Evolutionary conservation across 2,113 vertebrate genomes (phyloP), one percentile per base, ranked within the genome.

Genomic region (Pitta sordida): DNA sequence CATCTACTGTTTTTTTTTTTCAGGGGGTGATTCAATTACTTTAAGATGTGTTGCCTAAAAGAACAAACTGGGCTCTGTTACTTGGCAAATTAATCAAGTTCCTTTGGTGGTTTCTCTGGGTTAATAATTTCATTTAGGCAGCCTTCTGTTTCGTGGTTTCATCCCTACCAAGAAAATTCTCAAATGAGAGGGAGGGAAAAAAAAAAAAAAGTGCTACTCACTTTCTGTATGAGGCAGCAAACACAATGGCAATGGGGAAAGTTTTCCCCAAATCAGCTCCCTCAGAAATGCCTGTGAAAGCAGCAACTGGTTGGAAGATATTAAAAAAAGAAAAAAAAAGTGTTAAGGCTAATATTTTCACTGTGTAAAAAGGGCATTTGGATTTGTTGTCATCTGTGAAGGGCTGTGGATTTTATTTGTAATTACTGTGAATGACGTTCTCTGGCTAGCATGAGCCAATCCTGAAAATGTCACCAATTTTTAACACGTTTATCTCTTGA

Each of bases 21-120:
- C 80, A 74, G 26, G 93, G 91, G 94, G 94, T 95, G 91, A 96
- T 95, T 94, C 88, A 95, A 95, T 97, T 96, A 96, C 93, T 94
- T 95, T 90, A 94, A 94, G 96, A 95, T 94, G 91, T 84, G 93
- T 95, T 88, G 95, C 94, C 96, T 95, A 86, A 86, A 94, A 96
- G 94, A 96, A 96, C 93, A 96, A 91, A 90, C 90, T 5, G 1
- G 90, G 91, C 90, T 95, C 94, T 96, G 94, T 95, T 94, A 86
- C 86, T 86, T 56, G 77, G 85, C 95, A 95, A 93, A 96, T 96
- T 95, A 96, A 95, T 97, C 95, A 96, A 88, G 88, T 89, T 95
- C 93, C 88, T 95, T 87, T 73, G 70, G 92, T 90, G 93, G 77
- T 95, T 96, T 95, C 94, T 91, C 82, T 43, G 80, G 94, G 94